Base-by-base conservation (phyloP, 2,797 vertebrate genomes). In the Darevskia nairensis region DNA sequence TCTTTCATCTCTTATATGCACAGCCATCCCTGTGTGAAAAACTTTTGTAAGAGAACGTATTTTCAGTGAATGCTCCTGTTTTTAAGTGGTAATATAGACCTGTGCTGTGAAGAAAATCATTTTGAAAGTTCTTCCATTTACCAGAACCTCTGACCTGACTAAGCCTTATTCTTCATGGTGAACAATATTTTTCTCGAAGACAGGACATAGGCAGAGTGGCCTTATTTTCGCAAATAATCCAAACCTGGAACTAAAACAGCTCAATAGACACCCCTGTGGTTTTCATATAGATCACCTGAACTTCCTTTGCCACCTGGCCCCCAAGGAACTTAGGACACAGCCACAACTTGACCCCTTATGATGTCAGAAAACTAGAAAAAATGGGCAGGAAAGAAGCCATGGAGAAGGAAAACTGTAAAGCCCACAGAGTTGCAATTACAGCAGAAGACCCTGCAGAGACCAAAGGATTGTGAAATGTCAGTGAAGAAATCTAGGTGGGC, bases 301-400 rank as follows among this genome's bases (percentile, higher is more conserved):
- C n/a, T 84, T 76, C 80, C 68, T 69, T 39, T 89, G 0, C 3
- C 89, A 2, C 6, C 5, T 25, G 71, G 44, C 8, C 81, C 32
- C 32, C 15, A 25, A 44, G 8, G 13, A 25, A 32, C 7, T 17
- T 76, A 66, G 25, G 74, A 85, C 81, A 41, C 6, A 75, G 29
- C 25, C 32, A 32, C 41, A 71, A 76, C 61, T 23, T 80, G n/a
- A 29, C 77, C 72, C 61, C n/a, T 88, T n/a, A 88, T 55, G 9
- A 89, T 80, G 17, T 17, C 86, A 75, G 86, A 59, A 86, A 80
- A 71, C 59, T 72, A 55, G 77, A 29, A 80, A 89, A 89, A 50
- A 81, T 8, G 69, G n/a, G 25, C 25, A 1, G 21, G 13, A 41
- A 90, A 86, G 68, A 79, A 80, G 19, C 25, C 10, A 25, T 7